A percentile compares a stretch with the other conserved stretches of the same genome.
Evolutionary conservation across 2,113 vertebrate species (phyloP).

Genomic region (Bujurquina vittata): DNA sequence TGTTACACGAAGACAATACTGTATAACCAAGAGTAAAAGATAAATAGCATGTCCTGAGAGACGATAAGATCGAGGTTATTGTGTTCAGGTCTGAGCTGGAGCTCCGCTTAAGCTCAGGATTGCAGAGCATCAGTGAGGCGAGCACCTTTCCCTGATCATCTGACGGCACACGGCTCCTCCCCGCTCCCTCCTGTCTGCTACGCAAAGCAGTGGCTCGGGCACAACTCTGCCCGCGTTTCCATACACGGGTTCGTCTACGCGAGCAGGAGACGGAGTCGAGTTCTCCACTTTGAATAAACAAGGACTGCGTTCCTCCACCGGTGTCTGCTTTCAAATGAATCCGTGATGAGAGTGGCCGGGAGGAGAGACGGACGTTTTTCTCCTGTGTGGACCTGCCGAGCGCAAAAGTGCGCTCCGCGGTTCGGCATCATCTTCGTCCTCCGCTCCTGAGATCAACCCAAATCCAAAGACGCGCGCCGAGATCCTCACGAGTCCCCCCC

Average conservation of each 20-base stretch:
- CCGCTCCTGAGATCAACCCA: constrained; percentile 60
- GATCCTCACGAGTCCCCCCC: constrained; percentile 45
- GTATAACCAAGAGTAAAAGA: background rate
- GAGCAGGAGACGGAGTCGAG: constrained; percentile 47
- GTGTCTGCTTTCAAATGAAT: constrained; percentile 71
- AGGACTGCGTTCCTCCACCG: constrained; percentile 41
- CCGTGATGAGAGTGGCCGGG: constrained; percentile 80
- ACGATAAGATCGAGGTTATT: background rate
- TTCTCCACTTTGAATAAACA: constrained; percentile 46
- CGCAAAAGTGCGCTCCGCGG: constrained; percentile 69
- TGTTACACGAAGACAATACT: background rate
- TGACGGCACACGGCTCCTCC: constrained; percentile 73
- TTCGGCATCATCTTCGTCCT: constrained; percentile 48
- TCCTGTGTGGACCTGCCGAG: constrained; percentile 53
- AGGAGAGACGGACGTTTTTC: constrained; percentile 51
- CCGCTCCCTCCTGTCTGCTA: constrained; percentile 45
- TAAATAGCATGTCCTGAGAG: background rate
- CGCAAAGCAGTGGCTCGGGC: constrained; percentile 47
- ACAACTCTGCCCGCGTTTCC: constrained; percentile 45
- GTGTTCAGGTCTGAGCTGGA: background rate
- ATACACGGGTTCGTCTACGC: constrained; percentile 22
- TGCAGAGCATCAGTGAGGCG: constrained; percentile 36
- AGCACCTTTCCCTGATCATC: constrained; percentile 74
- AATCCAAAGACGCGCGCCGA: constrained; percentile 52
- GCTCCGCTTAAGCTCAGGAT: constrained; percentile 6